phyloP scores from a whole-genome alignment of 2,797 vertebrate species.

The Semaprochilodus insignis region DNA sequence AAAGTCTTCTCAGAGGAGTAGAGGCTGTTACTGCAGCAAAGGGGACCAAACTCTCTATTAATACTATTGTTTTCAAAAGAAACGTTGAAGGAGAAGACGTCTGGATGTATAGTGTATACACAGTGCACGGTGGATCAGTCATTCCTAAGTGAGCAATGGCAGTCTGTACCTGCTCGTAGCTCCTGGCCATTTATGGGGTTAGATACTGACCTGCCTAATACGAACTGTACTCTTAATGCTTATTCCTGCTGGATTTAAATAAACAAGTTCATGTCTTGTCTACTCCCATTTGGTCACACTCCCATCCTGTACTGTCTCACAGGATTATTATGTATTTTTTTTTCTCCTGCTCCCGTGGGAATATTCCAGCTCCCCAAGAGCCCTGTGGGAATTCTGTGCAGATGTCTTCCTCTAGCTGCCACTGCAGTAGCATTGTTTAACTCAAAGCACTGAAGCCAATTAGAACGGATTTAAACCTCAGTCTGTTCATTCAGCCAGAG shows the following conservation, averaged over 20 bases:
- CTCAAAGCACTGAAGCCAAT: background rate
- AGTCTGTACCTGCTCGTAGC: no score
- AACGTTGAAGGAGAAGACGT: no score
- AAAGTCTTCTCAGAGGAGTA: no score
- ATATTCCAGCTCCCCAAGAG: no score
- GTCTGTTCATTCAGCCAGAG: constrained; percentile 82
- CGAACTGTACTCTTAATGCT: background rate
- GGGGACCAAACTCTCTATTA: background rate
- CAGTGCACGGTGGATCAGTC: no score
- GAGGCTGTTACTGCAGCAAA: no score
- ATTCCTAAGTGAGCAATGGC: no score
- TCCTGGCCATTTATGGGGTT: no score
- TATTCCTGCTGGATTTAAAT: background rate
- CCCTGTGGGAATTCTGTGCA: background rate
- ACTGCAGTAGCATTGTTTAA: background rate
- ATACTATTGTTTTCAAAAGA: background rate
- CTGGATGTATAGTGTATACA: no score
- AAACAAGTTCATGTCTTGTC: background rate
- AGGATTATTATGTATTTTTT: background rate
- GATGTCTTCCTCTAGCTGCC: background rate
- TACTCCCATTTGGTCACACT: background rate
- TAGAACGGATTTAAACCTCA: background rate
- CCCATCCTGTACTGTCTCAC: background rate
- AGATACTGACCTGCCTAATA: no score
- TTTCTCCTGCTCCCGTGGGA: background rate